These are phyloP conservation scores for Hydractinia symbiolongicarpus DNA, from an alignment of 30 jellyfish, hydroid and myxozoan species.

Conservation along the genomic window DNA sequence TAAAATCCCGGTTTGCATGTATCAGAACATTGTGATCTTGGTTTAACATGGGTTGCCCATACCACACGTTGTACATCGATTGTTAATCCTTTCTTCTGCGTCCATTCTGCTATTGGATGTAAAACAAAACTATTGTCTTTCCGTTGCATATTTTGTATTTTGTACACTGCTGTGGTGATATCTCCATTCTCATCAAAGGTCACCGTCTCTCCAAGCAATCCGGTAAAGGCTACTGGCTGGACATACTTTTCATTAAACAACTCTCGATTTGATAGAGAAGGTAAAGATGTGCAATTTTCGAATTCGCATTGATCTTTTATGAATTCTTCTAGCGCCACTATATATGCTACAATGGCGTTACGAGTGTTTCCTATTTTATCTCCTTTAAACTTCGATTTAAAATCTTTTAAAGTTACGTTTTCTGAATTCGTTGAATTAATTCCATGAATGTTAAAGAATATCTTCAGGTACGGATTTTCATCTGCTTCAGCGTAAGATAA, in stretches of 20 bases:
- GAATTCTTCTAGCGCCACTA: slow-evolving; percentile 32
- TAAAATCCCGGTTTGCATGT: slow-evolving; percentile 53
- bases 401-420: background rate
- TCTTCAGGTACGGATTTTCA: background rate
- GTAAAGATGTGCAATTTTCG: background rate
- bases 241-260: background rate
- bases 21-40: slow-evolving; percentile 27
- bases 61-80: background rate
- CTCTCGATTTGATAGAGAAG: background rate
- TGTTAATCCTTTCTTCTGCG: background rate
- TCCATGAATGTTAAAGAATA: background rate
- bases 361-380: background rate
- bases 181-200: slow-evolving; percentile 55
- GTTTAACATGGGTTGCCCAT: slow-evolving; percentile 6
- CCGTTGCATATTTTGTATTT: slow-evolving; percentile 10
- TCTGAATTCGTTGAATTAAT: background rate
- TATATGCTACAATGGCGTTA: slow-evolving; percentile 51
- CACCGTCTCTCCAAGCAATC: slow-evolving; percentile 29
- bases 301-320: background rate
- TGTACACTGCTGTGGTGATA: slow-evolving; percentile 38
- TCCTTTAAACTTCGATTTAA: background rate
- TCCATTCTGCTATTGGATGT: slow-evolving; percentile 50
- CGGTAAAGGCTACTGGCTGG: slow-evolving; percentile 1
- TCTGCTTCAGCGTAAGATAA: background rate
- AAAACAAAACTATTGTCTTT: background rate